phyloP scores from a whole-genome alignment of 2,113 vertebrate genomes.

The Athene noctua region DNA sequence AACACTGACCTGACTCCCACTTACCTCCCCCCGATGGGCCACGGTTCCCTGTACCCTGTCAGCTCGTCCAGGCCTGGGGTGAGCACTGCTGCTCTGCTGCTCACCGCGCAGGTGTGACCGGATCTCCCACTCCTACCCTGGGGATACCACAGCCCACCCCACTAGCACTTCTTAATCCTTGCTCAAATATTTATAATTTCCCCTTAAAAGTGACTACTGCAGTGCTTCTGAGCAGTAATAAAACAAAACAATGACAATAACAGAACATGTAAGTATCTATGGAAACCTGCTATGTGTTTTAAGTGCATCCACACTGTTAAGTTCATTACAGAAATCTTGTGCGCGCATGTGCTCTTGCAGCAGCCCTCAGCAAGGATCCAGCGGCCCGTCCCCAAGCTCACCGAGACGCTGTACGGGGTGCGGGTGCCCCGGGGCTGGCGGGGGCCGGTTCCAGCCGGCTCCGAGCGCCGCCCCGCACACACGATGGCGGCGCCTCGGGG shows the following conservation, averaged over 20 bases:
- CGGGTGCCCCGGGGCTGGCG: accelerated
- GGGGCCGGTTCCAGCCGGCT: background rate
- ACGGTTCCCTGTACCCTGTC: accelerated
- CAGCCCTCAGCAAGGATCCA: background rate
- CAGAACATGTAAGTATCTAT: no score
- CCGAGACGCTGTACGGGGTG: accelerated
- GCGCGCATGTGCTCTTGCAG: accelerated
- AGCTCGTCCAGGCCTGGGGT: background rate
- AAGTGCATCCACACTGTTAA: background rate
- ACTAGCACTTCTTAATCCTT: background rate
- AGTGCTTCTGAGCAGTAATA: background rate
- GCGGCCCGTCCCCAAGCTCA: no score
- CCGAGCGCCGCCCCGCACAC: accelerated
- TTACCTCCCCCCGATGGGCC: background rate
- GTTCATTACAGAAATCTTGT: background rate
- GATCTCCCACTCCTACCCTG: accelerated
- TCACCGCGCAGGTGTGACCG: background rate
- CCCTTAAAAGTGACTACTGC: background rate
- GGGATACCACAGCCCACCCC: no score
- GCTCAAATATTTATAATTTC: background rate
- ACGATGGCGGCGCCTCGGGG: accelerated
- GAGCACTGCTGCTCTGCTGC: background rate
- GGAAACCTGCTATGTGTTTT: background rate
- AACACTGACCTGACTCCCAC: background rate
- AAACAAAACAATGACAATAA: background rate